Evolutionary conservation across 2,113 vertebrate species (phyloP).

Genomic region (Silurus meridionalis): DNA sequence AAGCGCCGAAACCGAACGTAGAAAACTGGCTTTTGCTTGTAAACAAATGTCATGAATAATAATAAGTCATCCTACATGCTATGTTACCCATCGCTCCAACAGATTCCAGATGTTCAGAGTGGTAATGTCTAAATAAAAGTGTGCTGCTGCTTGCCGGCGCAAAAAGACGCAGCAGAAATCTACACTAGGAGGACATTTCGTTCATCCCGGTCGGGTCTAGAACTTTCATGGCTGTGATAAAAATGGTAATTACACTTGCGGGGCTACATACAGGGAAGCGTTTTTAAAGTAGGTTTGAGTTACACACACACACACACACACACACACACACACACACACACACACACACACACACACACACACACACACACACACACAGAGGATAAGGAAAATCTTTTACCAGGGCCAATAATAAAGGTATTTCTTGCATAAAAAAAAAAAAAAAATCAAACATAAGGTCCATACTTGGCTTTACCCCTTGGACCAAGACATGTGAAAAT

Average conservation of each 20-base stretch:
- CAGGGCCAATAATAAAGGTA: conserved; percentile 23
- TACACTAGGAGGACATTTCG: conserved; percentile 21
- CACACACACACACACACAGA: not conserved
- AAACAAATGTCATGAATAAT: conserved; percentile 56
- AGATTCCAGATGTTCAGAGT: conserved; percentile 52
- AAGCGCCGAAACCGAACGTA: conserved; percentile 49
- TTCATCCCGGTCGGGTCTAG: not conserved
- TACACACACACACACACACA: not conserved
- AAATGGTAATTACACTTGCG: not conserved
- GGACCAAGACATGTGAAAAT: conserved; percentile 29
- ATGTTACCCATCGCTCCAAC: conserved; percentile 48
- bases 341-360: not conserved
- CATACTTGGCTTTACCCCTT: conserved; percentile 30
- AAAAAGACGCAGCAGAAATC: conserved; percentile 1
- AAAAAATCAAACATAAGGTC: conserved; percentile 63
- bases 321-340: not conserved
- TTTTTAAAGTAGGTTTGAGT: not conserved
- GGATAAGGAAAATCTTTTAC: not conserved
- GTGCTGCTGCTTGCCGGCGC: conserved; percentile 18
- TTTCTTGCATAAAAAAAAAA: conserved; percentile 60
- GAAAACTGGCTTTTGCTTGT: conserved; percentile 48
- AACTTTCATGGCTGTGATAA: not conserved
- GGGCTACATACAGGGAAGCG: not conserved
- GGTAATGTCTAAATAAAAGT: conserved; percentile 46
- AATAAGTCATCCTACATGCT: conserved; percentile 50